Evolutionary conservation across 2,888 invertebrate genomes (phyloP).

Genomic region (Machimus rusticus): DNA sequence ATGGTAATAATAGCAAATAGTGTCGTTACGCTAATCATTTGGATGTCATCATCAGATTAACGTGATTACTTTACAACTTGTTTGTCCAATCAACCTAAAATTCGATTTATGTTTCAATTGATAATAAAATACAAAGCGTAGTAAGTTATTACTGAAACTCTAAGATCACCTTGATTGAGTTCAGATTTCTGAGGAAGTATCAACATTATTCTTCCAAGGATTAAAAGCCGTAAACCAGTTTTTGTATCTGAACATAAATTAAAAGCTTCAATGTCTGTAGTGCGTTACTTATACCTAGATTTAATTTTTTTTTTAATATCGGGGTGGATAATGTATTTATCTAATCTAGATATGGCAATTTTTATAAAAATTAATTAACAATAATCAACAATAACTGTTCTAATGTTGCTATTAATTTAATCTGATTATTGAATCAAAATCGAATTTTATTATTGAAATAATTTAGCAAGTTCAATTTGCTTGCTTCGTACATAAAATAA

Average conservation of each 20-base stretch:
- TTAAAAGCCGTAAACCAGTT: neutral
- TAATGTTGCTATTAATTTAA: no score
- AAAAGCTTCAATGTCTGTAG: no score
- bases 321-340: no score
- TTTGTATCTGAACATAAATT: no score
- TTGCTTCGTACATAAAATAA: neutral
- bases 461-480: neutral
- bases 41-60: neutral
- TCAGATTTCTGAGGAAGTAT: neutral
- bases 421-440: no score
- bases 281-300: no score
- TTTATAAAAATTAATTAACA: no score
- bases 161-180: neutral
- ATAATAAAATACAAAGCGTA: neutral
- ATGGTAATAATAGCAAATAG: neutral
- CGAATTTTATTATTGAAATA: neutral
- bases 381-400: no score
- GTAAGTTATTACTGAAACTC: neutral
- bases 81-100: neutral
- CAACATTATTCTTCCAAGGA: neutral
- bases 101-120: neutral
- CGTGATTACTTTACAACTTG: neutral
- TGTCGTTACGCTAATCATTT: neutral
- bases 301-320: no score
- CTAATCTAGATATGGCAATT: no score